Base-by-base conservation (phyloP, 1,140 invertebrate genomes). In the Conopomorpha cramerella region DNA sequence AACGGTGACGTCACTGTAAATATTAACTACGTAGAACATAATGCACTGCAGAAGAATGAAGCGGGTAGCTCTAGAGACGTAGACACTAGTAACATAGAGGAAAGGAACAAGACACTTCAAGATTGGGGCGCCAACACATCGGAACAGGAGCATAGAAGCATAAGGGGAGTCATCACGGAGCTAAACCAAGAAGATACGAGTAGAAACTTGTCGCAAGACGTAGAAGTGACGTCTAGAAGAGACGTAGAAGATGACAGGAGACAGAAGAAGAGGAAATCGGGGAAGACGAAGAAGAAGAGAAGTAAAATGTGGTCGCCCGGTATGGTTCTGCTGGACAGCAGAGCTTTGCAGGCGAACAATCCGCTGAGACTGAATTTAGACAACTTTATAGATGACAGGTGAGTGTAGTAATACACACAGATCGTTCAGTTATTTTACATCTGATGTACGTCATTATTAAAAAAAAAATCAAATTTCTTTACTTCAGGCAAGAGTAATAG, bases 361-460 rank as follows among this genome's bases (percentile, higher is more conserved):
- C 62, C 73, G 2, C 47, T 79, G 26, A 65, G 55, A 39, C 51
- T 79, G 36, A 72, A 79, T 50, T 55, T 77, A 47, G 76, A 77
- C 30, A 72, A 76, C 46, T 63, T 72, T 41, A 67, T 77, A 33
- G 76, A 77, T 36, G 68, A 77, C 36, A 68, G 70, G 73, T 76
- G 26, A 60, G 55, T 42, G 12, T 42, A 4, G 23, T 17, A 8
- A 14, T 16, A 36, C 16, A 13, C 11, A 27, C 14, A 28, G 12
- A 15, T 10, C 30, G 14, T 16, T 15, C 25, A 34, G n/a, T n/a
- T n/a, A n/a, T n/a, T n/a, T n/a, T n/a, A n/a, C n/a, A n/a, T n/a
- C n/a, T n/a, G n/a, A n/a, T n/a, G 30, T 28, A 28, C n/a, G n/a
- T n/a, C n/a, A n/a, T n/a, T n/a, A n/a, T n/a, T n/a, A n/a, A n/a